Base-by-base conservation (phyloP, 2,888 invertebrate species). In the Girardia tigrina region DNA sequence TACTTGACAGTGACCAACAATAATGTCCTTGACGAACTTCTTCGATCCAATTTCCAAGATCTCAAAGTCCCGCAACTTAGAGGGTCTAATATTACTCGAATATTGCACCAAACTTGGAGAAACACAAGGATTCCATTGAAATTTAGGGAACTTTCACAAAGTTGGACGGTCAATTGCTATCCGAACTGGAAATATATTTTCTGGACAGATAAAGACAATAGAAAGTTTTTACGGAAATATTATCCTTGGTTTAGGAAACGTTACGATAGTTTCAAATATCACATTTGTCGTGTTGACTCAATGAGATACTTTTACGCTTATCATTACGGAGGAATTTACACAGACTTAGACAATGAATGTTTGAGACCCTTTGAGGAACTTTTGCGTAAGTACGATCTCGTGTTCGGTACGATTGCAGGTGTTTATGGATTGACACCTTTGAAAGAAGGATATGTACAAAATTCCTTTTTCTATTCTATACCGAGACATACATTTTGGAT, bases 101-200 rank as follows among this genome's bases (percentile, higher is more conserved):
- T 74, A 12, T 26, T 72, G 16, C 71, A 74, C 74, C 74, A 74
- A 27, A 69, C 28, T 8, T 72, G 71, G 69, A 74, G 74, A 42
- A 71, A 1, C 28, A 14, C 26, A 14, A 4, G 74, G 2, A 26
- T 74, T 4, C 74, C 74, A n/a, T 4, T 14, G 1, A 36, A 42
- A 72, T 69, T 73, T 71, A 27, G 28, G 28, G 8, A 12, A 8
- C 12, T 29, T 12, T 26, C 70, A 2, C 8, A 23, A 23, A 72
- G 42, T 26, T 74, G 74, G 74, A 70, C 73, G 20, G 8, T 20
- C n/a, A 29, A 72, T 72, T 74, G 74, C 23, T 74, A 20, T 76
- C 82, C 82, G 1, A 81, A 79, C 26, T 83, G 82, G 82, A 80
- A 81, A 72, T 83, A 83, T 78, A 81, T 81, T 80, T 78, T 83